Evolutionary conservation across 2,888 invertebrate genomes (phyloP), one percentile per base, ranked within the genome.

Genomic region (Malthinus seriepunctatus): DNA sequence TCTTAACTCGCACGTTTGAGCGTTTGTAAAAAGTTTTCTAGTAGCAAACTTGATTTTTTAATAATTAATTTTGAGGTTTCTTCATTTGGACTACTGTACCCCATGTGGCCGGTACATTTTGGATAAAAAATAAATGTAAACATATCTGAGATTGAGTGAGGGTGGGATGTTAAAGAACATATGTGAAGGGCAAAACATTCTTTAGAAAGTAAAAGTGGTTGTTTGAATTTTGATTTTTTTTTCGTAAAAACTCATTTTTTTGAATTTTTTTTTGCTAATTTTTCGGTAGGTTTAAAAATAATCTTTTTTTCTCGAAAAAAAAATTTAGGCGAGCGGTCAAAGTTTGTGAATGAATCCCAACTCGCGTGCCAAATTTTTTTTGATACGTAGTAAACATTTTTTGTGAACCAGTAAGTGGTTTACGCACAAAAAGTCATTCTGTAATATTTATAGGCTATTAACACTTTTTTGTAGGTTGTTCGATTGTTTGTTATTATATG

Each of bases 71-170:
- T 14, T 5, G 6, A 12, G 12, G 23, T 9, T 32, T 31, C 44
- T 37, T 59, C 51, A 35, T 35, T 34, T 56, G 62, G 62, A 8
- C 53, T 34, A 51, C 48, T 59, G 63, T 53, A 59, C 58, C 63
- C 63, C 60, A 63, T 59, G 61, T 63, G 63, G 63, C 54, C 54
- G 60, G 62, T 64, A 57, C 51, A 49, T 56, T 50, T 47, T 11
- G 55, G 58, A 57, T 62, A 62, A 59, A 64, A 62, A 60, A 62
- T 60, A 60, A 57, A 61, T 63, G 63, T 64, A 63, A 63, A 64
- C 60, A 64, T 58, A 58, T 62, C 61, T 54, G 61, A 59, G 63
- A 63, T 65, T 63, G 65, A 55, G 65, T 63, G 65, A 55, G 65
- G 57, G 64, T 61, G 63, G 60, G 57, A 33, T 50, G 10, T 32